phyloP scores from a whole-genome alignment of 2,797 vertebrate genomes.

The Centroberyx gerrardi region DNA sequence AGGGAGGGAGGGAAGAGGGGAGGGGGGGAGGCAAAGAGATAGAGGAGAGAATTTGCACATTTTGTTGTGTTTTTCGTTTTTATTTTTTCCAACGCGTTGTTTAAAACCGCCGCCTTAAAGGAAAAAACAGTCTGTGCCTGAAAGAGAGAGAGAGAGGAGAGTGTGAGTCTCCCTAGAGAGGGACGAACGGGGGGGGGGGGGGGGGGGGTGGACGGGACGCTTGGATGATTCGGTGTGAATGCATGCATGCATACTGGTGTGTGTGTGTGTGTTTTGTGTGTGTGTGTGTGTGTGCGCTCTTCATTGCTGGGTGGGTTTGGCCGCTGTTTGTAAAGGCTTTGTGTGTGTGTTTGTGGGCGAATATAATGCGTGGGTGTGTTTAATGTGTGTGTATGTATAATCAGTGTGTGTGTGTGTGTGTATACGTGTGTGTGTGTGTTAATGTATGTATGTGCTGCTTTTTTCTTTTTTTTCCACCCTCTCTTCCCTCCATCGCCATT shows the following conservation, averaged over 20 bases:
- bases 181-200: slow-evolving; percentile 11
- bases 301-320: slow-evolving; percentile 40
- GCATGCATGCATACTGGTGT: slow-evolving; percentile 68
- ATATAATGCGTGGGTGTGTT: slow-evolving; percentile 52
- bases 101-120: slow-evolving; percentile 67
- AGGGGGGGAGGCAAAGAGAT: not conserved
- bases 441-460: slow-evolving; percentile 68
- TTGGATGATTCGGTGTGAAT: slow-evolving; percentile 73
- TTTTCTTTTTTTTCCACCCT: not conserved
- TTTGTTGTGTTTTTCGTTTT: slow-evolving; percentile 39
- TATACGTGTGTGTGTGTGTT: slow-evolving; percentile 51
- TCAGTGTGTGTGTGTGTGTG: slow-evolving; percentile 22
- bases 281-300: slow-evolving; percentile 28
- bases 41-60: slow-evolving; percentile 69
- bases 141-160: slow-evolving; percentile 62
- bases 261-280: slow-evolving; percentile 42
- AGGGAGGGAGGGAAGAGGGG: not conserved
- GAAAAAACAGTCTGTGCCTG: slow-evolving; percentile 37
- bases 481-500: slow-evolving; percentile 76
- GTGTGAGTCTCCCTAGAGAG: slow-evolving; percentile 51
- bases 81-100: slow-evolving; percentile 52
- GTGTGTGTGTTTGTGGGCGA: slow-evolving; percentile 39
- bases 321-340: slow-evolving; percentile 54
- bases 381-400: slow-evolving; percentile 9
- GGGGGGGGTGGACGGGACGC: slow-evolving; percentile 42